Evolutionary conservation across 2,888 invertebrate genomes (phyloP).

Genomic region (Yponomeuta sedellus): DNA sequence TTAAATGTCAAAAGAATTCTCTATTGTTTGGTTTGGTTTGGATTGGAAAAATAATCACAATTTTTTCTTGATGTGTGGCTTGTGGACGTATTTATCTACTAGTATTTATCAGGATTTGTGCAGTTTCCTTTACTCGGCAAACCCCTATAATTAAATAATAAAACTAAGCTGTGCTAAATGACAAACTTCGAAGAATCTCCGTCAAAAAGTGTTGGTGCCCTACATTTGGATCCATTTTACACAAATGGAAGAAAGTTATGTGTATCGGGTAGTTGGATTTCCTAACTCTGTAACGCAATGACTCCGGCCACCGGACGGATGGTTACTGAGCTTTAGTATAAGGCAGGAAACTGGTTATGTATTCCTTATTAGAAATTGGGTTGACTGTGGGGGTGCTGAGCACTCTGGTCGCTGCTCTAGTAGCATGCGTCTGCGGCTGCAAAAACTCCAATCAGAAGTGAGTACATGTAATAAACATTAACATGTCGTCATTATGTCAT

Average conservation of each 20-base stretch:
- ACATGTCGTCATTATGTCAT: no score
- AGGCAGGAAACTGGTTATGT: conserved; percentile 44
- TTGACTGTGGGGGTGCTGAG: conserved; percentile 62
- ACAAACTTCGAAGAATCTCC: conserved; percentile 5
- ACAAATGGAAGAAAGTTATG: conserved; percentile 70
- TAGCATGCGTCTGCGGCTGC: conserved; percentile 84
- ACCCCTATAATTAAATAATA: neutral
- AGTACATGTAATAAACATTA: conserved; percentile 36
- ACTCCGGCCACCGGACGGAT: conserved; percentile 28
- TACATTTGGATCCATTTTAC: conserved; percentile 59
- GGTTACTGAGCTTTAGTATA: conserved; percentile 27
- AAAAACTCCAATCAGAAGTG: conserved; percentile 85
- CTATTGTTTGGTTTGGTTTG: conserved; percentile 3
- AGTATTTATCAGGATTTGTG: neutral
- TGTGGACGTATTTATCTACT: neutral
- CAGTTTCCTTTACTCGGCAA: no score
- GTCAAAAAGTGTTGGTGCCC: conserved; percentile 36
- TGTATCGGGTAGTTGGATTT: conserved; percentile 46
- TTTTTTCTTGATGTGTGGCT: conserved; percentile 8
- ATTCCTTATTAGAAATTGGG: conserved; percentile 61
- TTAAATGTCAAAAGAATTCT: neutral
- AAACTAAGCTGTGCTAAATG: conserved; percentile 14
- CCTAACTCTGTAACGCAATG: conserved; percentile 55
- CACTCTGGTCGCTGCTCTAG: conserved; percentile 70
- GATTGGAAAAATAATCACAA: conserved; percentile 10